Percentiles rank a stretch among this genome's conserved stretches.
Conservation (phyloP, 2,797 vertebrate species). For the Poeciliopsis gracilis region DNA sequence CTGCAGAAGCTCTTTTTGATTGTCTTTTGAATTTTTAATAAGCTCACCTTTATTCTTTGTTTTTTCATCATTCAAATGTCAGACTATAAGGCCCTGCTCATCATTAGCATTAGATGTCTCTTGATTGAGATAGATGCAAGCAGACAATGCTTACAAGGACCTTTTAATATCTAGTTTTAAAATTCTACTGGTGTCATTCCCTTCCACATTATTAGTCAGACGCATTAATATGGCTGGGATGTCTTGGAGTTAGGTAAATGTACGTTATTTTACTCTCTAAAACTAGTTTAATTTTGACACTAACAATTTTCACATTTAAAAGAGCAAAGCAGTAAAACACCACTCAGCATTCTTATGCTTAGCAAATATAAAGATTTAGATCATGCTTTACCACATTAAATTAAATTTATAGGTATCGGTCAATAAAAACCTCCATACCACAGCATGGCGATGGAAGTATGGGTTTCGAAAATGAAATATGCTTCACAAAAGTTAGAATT, state of each 20-base stretch:
- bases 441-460: background rate
- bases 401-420: background rate
- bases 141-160: background rate
- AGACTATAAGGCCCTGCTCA: too few relatives aligned
- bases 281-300: background rate
- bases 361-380: background rate
- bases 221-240: background rate
- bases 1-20: too few relatives aligned
- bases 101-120: too few relatives aligned
- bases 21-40: too few relatives aligned
- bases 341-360: background rate
- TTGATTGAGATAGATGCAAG: background rate
- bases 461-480: background rate
- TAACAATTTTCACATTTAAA: background rate
- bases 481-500: background rate
- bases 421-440: background rate
- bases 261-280: background rate
- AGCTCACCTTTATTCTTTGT: too few relatives aligned
- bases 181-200: background rate
- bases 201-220: background rate
- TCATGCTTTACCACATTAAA: background rate
- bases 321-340: background rate
- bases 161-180: background rate
- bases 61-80: too few relatives aligned
- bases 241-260: background rate